Evolutionary conservation across 2,113 vertebrate genomes (phyloP).

Genomic region (Oenanthe oenanthe): DNA sequence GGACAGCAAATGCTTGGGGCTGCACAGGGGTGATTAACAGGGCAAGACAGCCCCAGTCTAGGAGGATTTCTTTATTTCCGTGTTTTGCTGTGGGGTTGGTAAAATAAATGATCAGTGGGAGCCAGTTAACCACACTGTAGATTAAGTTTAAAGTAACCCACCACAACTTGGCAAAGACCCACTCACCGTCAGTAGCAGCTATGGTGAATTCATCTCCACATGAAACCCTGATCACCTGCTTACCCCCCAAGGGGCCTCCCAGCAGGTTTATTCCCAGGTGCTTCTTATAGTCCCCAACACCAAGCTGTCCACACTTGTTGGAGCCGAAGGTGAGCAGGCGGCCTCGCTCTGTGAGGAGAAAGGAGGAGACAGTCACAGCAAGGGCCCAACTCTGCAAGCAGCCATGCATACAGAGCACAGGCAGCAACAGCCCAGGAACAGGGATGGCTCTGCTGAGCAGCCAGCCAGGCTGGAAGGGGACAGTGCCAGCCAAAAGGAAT

Average conservation of each 20-base stretch:
- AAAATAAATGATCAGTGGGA: not conserved
- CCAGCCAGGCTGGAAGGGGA: not conserved
- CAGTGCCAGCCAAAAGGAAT: not conserved
- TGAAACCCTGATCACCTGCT: conserved; percentile 91
- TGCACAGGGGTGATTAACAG: not conserved
- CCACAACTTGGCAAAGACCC: not conserved
- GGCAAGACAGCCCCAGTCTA: not conserved
- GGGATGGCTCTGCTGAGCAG: not conserved
- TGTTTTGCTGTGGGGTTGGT: accelerated
- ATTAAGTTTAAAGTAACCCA: not conserved
- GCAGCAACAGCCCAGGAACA: not conserved
- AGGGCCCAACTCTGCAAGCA: not conserved
- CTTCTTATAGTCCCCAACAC: conserved; percentile 95
- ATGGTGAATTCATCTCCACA: conserved; percentile 98
- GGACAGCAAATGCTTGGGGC: not conserved
- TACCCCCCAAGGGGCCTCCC: conserved; percentile 91
- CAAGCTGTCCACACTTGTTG: conserved; percentile 95
- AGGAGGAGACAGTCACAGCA: not conserved
- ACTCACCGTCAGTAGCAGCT: conserved; percentile 92
- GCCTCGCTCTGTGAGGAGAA: conserved; percentile 83
- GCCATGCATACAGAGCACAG: not conserved
- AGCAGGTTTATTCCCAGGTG: conserved; percentile 91
- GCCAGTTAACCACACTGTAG: not conserved
- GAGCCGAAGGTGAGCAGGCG: conserved; percentile 94
- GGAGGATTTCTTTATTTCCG: not conserved